A percentile compares a stretch with the other conserved stretches of the same genome.
Conservation (phyloP, 2,113 vertebrate genomes). For the Choloepus hoffmanni region DNA sequence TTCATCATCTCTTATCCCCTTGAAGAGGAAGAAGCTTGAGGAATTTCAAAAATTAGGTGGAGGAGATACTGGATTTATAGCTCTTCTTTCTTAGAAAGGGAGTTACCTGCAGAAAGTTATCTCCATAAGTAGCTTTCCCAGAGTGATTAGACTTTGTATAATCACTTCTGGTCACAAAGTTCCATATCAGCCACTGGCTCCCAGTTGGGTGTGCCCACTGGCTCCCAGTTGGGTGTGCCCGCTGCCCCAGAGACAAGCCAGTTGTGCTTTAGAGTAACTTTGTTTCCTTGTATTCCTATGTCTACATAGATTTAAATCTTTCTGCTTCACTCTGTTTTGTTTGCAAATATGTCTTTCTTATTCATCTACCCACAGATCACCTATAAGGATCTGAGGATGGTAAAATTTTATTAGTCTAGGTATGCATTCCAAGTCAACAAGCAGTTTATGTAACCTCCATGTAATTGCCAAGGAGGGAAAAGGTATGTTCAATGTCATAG, state of each 20-base stretch:
- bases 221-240: background rate
- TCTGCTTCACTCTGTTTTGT: background rate
- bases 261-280: background rate
- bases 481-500: conserved; percentile 63
- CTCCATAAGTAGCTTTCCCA: background rate
- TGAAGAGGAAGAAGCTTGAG: background rate
- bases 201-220: too few relatives aligned
- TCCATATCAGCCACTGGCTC: background rate
- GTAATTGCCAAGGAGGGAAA: conserved; percentile 68
- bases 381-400: conserved; percentile 49
- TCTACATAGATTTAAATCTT: background rate
- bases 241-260: background rate
- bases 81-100: conserved; percentile 42
- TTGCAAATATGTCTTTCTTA: conserved; percentile 45
- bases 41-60: background rate
- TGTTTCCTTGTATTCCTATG: conserved; percentile 50
- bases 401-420: conserved; percentile 73
- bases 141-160: background rate
- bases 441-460: conserved; percentile 66
- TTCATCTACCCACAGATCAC: conserved; percentile 41
- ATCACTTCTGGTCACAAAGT: background rate
- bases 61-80: background rate
- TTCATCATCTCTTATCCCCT: background rate
- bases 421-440: conserved; percentile 46
- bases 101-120: background rate